phyloP scores from a whole-genome alignment of 2,113 vertebrate species.

The Chunga burmeisteri region DNA sequence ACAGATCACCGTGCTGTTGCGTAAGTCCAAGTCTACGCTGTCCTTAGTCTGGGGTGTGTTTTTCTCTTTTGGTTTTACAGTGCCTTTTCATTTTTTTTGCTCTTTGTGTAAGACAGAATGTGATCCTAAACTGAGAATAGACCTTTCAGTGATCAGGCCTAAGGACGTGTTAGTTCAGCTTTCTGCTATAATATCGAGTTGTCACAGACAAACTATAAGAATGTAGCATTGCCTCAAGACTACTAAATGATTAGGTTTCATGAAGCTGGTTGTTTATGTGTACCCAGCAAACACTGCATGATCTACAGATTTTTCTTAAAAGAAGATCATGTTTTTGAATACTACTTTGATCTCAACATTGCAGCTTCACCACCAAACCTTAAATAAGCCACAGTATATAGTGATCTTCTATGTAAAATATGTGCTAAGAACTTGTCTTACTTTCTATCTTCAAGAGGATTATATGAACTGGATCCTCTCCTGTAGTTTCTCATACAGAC shows the following conservation, averaged over 20 bases:
- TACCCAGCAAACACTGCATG: not conserved
- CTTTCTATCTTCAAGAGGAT: conserved; percentile 47
- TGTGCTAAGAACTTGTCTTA: conserved; percentile 49
- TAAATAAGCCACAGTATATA: not conserved
- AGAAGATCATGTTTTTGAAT: not conserved
- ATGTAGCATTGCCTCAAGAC: not conserved
- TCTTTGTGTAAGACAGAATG: not conserved
- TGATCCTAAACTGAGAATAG: not conserved
- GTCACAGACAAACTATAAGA: not conserved
- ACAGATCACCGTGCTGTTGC: not conserved
- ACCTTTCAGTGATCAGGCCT: not conserved
- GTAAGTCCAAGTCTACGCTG: not conserved
- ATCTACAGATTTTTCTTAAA: conserved; percentile 25
- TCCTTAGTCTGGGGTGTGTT: not conserved
- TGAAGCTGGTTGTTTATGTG: not conserved
- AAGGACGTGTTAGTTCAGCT: not conserved
- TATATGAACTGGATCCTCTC: not conserved
- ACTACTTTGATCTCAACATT: conserved; percentile 41
- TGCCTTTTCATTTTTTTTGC: not conserved
- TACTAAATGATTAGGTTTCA: not conserved
- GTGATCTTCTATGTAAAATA: conserved; percentile 45
- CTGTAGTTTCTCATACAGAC: conserved; percentile 11
- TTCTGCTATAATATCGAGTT: not conserved
- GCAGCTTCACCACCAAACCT: conserved; percentile 6
- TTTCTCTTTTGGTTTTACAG: not conserved